Evolutionary conservation across 1,140 invertebrate species (phyloP).

Genomic region (Lanistes nyassanus): DNA sequence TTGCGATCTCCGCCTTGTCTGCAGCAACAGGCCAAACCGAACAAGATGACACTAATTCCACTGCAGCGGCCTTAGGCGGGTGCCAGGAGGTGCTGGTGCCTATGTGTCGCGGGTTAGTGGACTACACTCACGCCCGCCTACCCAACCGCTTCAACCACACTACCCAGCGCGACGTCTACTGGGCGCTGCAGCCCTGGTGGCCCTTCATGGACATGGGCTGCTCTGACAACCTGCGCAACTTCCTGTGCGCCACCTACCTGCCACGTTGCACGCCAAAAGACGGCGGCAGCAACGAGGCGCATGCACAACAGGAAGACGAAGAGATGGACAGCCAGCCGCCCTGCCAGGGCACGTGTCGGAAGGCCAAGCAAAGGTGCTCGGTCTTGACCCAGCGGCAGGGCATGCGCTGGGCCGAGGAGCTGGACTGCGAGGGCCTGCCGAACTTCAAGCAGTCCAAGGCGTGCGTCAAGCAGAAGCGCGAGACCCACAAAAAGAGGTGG

Average conservation of each 20-base stretch:
- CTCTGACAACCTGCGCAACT: constrained; percentile 38
- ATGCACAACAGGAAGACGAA: neutral
- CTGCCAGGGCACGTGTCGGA: constrained; percentile 37
- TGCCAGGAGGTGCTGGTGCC: constrained; percentile 36
- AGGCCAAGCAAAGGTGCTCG: constrained; percentile 34
- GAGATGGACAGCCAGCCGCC: constrained; percentile 20
- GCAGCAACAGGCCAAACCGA: neutral
- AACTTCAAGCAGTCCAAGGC: constrained; percentile 25
- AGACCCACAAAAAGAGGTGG: constrained; percentile 34
- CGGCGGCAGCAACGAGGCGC: neutral
- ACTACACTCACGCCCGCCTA: constrained; percentile 36
- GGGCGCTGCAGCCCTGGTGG: constrained; percentile 45
- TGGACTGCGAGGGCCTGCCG: constrained; percentile 26
- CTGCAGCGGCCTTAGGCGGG: neutral
- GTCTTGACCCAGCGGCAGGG: constrained; percentile 24
- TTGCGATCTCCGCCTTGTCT: neutral
- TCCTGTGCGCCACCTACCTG: constrained; percentile 37
- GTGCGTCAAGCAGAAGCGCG: constrained; percentile 28
- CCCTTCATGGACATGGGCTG: constrained; percentile 44
- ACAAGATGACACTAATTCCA: constrained; percentile 12
- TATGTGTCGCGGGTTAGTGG: constrained; percentile 39
- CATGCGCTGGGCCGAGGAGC: constrained; percentile 23
- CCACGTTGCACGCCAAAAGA: constrained; percentile 32
- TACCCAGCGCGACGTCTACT: constrained; percentile 32
- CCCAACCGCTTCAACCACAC: constrained; percentile 37